Evolutionary conservation across 2,888 invertebrate genomes (phyloP), one percentile per base, ranked within the genome.

Genomic region (Brenthis daphne): DNA sequence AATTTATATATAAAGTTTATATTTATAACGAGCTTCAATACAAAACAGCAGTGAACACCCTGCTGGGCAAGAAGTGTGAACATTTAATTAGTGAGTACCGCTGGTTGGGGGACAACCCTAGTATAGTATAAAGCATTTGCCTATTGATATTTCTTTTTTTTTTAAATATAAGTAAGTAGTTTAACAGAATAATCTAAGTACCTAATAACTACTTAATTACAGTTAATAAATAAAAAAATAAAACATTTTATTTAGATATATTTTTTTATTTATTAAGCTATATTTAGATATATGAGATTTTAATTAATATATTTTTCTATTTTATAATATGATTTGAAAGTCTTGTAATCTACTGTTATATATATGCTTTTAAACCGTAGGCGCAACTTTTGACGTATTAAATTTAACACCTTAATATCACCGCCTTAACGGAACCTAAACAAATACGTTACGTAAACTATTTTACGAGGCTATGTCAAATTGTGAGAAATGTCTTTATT

Each of bases 61-160:
- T 88, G 88, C 89, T 81, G 90, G 65, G 90, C 75, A 69, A 77
- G 82, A 91, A 85, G 92, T 92, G 92, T 91, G 92, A 91, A 91
- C 87, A 86, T 83, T 90, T 91, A 92, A 91, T 92, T 91, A 89
- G 85, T 77, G 74, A 76, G 78, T 81, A 79, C 79, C 78, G 76
- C 75, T 79, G 77, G 75, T 75, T 76, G 76, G 79, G 87, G 87
- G 82, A 84, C 85, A 80, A 81, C 81, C 86, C 86, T 79, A 80
- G 53, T 37, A 0, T 3, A 14, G 33, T 16, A 20, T 20, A 63
- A 16, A 37, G 11, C 43, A 43, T 47, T 58, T 48, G 8, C 8
- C 33, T 50, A 33, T 16, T 61, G 11, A 51, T 33, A 37, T 13
- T 53, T 33, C 24, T 50, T 50, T 37, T 29, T 29, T 29, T 3